phyloP scores from a whole-genome alignment of 2,888 invertebrate species.

The Diadromus collaris region DNA sequence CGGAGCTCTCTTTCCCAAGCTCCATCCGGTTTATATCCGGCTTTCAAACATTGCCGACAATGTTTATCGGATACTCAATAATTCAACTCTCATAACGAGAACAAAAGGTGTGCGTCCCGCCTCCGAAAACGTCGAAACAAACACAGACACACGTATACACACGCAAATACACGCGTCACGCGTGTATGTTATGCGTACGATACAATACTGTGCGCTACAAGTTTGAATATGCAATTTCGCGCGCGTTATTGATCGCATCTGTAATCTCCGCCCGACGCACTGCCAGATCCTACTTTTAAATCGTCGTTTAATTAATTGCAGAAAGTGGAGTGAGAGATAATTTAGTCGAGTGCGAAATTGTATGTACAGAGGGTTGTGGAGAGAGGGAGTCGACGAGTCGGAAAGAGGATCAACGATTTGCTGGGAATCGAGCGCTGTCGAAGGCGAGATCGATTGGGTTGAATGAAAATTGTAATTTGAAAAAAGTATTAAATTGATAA shows the following conservation, averaged over 20 bases:
- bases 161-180: neutral
- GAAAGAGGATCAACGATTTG: neutral
- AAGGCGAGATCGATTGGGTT: neutral
- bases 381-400: slow-evolving; percentile 1
- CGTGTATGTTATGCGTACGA: neutral
- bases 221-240: neutral
- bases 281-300: slow-evolving; percentile 17
- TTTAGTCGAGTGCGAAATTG: slow-evolving; percentile 21
- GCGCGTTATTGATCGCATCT: slow-evolving; percentile 19
- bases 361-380: neutral
- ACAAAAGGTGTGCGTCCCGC: slow-evolving; percentile 26
- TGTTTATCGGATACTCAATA: slow-evolving; percentile 57
- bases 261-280: slow-evolving; percentile 16
- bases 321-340: slow-evolving; percentile 27
- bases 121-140: neutral
- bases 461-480: neutral
- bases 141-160: neutral
- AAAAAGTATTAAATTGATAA: neutral
- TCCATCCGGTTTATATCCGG: slow-evolving; percentile 57
- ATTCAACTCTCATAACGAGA: slow-evolving; percentile 50
- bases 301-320: slow-evolving; percentile 48
- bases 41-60: slow-evolving; percentile 58
- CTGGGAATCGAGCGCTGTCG: neutral
- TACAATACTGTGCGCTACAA: neutral
- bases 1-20: slow-evolving; percentile 37